A percentile compares a stretch with the other conserved stretches of the same genome.
Conservation (phyloP, 1,140 invertebrate genomes). For the Eueides isabella region DNA sequence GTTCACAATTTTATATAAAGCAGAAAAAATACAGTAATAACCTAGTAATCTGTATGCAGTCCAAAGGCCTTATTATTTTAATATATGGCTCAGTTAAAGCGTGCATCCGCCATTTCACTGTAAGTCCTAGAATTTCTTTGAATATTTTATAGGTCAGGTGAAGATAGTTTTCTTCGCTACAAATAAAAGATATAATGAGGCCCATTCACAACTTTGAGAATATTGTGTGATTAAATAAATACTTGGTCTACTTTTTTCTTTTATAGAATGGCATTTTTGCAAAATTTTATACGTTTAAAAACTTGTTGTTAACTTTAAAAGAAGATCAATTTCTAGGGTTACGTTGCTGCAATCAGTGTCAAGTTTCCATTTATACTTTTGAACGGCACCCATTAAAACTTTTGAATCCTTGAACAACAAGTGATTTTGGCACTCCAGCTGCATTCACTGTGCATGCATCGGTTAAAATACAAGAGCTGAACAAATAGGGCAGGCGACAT, state of each 20-base stretch:
- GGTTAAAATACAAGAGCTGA: constrained; percentile 13
- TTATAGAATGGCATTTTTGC: background rate
- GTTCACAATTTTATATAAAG: too few relatives aligned
- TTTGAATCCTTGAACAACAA: background rate
- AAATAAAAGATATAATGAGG: constrained; percentile 8
- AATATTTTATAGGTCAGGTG: constrained; percentile 11
- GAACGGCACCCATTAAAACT: background rate
- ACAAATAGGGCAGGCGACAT: constrained; percentile 20
- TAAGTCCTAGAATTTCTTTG: constrained; percentile 1
- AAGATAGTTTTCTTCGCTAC: constrained; percentile 11
- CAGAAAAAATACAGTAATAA: background rate
- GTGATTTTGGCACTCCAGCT: constrained; percentile 20
- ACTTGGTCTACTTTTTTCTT: background rate
- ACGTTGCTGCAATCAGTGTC: background rate
- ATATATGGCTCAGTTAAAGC: background rate
- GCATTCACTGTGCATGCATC: background rate
- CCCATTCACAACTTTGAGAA: background rate
- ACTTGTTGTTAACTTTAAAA: background rate
- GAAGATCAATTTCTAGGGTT: background rate
- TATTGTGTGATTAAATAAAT: background rate
- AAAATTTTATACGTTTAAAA: background rate
- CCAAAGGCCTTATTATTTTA: constrained; percentile 3
- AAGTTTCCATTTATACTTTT: background rate
- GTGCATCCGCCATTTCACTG: background rate
- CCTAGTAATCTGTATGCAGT: background rate